Evolutionary conservation across 2,797 vertebrate genomes (phyloP).

Genomic region (Pantherophis alleghaniensis): DNA sequence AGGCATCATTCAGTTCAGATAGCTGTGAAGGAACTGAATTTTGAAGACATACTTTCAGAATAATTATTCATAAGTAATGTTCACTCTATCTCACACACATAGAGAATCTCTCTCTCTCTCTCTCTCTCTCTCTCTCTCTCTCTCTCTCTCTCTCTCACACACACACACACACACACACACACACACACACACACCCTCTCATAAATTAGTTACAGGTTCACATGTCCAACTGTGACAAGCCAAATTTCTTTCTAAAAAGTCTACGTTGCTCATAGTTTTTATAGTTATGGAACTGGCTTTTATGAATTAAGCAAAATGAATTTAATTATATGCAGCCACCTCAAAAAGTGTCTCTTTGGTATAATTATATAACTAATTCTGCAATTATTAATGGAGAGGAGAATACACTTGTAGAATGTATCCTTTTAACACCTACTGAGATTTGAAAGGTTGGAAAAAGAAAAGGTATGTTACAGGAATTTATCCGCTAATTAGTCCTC

Average conservation of each 20-base stretch:
- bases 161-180: no score
- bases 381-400: not conserved
- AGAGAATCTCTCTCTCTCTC: not conserved
- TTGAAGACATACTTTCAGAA: not conserved
- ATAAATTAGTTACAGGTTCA: not conserved
- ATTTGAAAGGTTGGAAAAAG: not conserved
- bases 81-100: not conserved
- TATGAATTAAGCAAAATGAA: not conserved
- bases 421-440: not conserved
- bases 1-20: not conserved
- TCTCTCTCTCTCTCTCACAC: no score
- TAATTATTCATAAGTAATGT: not conserved
- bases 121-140: not conserved
- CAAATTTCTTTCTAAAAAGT: not conserved
- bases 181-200: not conserved
- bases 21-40: not conserved
- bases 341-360: not conserved
- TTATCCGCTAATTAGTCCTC: not conserved
- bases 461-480: not conserved
- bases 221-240: not conserved
- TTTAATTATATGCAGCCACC: not conserved
- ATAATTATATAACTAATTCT: not conserved
- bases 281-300: not conserved
- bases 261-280: not conserved
- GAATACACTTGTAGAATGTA: not conserved